These are phyloP conservation scores for Parnassius apollo DNA, from an alignment of 2,888 invertebrate species.

Conservation along the genomic window DNA sequence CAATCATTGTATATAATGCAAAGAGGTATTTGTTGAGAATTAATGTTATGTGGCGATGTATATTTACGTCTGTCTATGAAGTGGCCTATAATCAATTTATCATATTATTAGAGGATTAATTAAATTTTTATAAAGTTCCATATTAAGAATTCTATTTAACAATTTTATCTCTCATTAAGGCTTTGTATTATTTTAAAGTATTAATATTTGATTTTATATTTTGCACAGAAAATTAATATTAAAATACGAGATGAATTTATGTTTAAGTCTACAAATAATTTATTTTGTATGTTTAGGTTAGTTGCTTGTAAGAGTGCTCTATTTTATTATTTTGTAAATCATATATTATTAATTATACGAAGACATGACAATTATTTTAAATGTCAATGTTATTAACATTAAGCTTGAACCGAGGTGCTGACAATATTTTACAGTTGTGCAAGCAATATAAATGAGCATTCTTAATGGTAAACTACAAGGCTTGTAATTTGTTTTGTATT, in stretches of 20 bases:
- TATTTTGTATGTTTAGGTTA: slow-evolving; percentile 28
- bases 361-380: slow-evolving; percentile 32
- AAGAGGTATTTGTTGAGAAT: slow-evolving; percentile 65
- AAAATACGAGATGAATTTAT: slow-evolving; percentile 42
- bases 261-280: slow-evolving; percentile 36
- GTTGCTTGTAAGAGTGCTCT: slow-evolving; percentile 34
- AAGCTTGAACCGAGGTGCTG: slow-evolving; percentile 37
- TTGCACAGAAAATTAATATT: slow-evolving; percentile 33
- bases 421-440: slow-evolving; percentile 31
- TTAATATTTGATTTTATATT: slow-evolving; percentile 57
- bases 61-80: slow-evolving; percentile 56
- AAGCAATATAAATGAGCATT: slow-evolving; percentile 44
- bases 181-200: slow-evolving; percentile 75
- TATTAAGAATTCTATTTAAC: slow-evolving; percentile 69
- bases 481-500: slow-evolving; percentile 50
- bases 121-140: slow-evolving; percentile 65
- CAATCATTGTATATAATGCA: slow-evolving; percentile 74
- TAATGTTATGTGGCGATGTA: slow-evolving; percentile 61
- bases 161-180: slow-evolving; percentile 58
- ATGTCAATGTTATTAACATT: slow-evolving; percentile 25
- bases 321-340: slow-evolving; percentile 22
- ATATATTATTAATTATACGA: slow-evolving; percentile 19
- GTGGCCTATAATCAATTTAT: slow-evolving; percentile 68
- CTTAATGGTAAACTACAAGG: slow-evolving; percentile 41
- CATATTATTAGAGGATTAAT: slow-evolving; percentile 54